Base-by-base conservation (phyloP, 1,140 invertebrate genomes). In the Ylistrum balloti region DNA sequence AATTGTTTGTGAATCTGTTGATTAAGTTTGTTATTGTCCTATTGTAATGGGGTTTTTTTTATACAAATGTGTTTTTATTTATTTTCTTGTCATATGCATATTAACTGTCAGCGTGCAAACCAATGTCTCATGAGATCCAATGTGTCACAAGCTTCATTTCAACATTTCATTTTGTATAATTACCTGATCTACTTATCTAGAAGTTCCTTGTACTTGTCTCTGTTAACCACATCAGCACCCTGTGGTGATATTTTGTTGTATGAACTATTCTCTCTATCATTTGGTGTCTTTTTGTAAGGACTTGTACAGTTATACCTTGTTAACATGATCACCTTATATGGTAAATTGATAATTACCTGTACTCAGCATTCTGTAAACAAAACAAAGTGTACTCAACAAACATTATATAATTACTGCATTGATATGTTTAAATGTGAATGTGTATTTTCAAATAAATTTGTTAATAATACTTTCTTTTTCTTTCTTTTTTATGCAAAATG, bases 391-490 rank as follows among this genome's bases (percentile, higher is more conserved):
- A 9, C n/a, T 74, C 56, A 28, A 74, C 35, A 74, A 74, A 74
- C 56, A 74, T 9, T n/a, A 74, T 38, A 13, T 74, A 28, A 74
- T 74, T 74, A 74, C 22, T 56, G 22, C n/a, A 74, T 74, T 74
- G 56, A 74, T 74, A 74, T 74, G 17, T 28, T 74, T n/a, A 1
- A 74, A 74, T 74, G 56, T 74, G 22, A 74, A 28, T n/a, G 17
- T 74, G 56, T 74, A 11, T 74, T 74, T 74, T n/a, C 56, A 74
- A 74, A 74, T 74, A 74, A 74, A 74, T 74, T 74, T 74, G 56
- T 74, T 74, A 28, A 74, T 74, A 38, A 38, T 38, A 38, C 35
- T 38, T 38, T 38, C 35, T 38, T n/a, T n/a, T n/a, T n/a, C n/a
- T n/a, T n/a, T n/a, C n/a, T n/a, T n/a, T n/a, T n/a, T n/a, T n/a